A percentile compares a stretch with the other conserved stretches of the same genome.
phyloP scores from a whole-genome alignment of 1,140 invertebrate species.

The Phortica variegata region DNA sequence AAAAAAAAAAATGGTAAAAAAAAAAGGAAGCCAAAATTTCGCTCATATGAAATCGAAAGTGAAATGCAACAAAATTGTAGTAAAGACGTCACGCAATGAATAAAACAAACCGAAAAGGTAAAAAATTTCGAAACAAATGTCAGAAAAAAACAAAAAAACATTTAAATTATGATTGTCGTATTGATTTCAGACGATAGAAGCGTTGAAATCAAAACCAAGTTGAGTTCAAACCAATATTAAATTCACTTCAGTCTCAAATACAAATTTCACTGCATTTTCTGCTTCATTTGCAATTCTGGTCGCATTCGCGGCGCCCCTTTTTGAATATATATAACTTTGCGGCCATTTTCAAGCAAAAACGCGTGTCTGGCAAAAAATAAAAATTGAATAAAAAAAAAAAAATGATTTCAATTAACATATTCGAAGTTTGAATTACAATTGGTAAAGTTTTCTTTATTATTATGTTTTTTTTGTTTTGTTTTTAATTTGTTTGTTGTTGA shows the following conservation, averaged over 20 bases:
- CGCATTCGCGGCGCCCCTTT: slow-evolving; percentile 37
- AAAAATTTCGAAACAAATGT: too few species aligned
- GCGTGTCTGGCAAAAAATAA: too few species aligned
- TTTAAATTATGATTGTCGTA: too few species aligned
- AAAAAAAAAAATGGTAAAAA: not conserved
- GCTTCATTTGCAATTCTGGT: slow-evolving; percentile 39
- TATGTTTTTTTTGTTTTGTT: slow-evolving; percentile 17
- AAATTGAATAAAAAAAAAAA: too few species aligned
- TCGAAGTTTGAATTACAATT: too few species aligned
- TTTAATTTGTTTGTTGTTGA: not conserved
- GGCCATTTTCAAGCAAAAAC: slow-evolving; percentile 11
- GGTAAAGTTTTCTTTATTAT: not conserved
- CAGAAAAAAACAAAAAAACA: too few species aligned
- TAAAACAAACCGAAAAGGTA: too few species aligned
- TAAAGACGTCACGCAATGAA: too few species aligned
- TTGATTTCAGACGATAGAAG: slow-evolving; percentile 26
- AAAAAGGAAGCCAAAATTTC: not conserved
- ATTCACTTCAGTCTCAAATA: slow-evolving; percentile 5
- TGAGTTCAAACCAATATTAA: not conserved
- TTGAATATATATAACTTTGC: slow-evolving; percentile 41
- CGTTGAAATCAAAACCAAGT: slow-evolving; percentile 26
- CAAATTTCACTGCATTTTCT: slow-evolving; percentile 39
- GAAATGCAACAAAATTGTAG: too few species aligned
- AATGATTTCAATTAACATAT: too few species aligned
- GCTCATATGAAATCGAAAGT: too few species aligned